phyloP scores from a whole-genome alignment of 2,113 vertebrate genomes.

The Alosa alosa region DNA sequence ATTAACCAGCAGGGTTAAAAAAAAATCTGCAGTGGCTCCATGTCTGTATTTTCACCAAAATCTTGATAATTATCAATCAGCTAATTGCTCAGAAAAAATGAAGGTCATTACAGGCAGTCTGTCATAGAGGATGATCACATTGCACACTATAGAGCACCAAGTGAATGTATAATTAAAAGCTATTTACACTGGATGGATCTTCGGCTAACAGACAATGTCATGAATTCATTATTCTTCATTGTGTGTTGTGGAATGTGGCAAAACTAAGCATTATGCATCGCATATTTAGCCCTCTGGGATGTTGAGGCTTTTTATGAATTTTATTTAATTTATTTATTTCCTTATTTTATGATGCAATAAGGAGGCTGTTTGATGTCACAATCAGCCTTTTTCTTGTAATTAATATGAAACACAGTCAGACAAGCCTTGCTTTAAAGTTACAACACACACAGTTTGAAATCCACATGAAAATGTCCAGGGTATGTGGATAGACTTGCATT shows the following conservation, averaged over 20 bases:
- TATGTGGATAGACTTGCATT: background rate
- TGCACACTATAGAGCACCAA: background rate
- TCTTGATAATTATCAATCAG: slow-evolving; percentile 9
- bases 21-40: background rate
- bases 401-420: slow-evolving; percentile 2
- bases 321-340: background rate
- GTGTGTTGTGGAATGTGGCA: background rate
- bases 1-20: background rate
- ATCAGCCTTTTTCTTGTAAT: background rate
- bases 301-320: background rate
- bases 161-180: background rate
- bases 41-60: background rate
- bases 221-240: background rate
- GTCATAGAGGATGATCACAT: background rate
- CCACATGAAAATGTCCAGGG: background rate
- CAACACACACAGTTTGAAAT: background rate
- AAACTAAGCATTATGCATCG: background rate
- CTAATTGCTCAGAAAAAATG: slow-evolving; percentile 5
- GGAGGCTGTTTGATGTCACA: background rate
- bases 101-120: background rate
- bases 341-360: background rate
- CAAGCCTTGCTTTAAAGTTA: background rate
- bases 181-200: background rate
- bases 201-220: background rate
- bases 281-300: background rate